Evolutionary conservation across 2,113 vertebrate species (phyloP).

Genomic region (Madoqua kirkii): DNA sequence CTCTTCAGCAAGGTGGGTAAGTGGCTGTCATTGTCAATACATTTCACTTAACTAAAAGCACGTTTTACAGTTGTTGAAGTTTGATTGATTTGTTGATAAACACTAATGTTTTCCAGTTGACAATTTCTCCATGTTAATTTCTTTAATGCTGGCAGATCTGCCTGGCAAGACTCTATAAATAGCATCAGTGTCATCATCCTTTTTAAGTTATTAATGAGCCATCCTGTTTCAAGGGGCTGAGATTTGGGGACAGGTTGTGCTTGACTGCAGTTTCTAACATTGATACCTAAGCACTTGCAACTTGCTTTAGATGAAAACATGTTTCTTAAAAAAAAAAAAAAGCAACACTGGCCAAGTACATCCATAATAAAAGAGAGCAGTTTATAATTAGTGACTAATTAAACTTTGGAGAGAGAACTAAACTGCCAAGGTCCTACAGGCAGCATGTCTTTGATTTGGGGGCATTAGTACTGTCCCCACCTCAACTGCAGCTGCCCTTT

Average conservation of each 20-base stretch:
- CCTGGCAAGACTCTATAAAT: conserved; percentile 84
- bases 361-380: conserved; percentile 72
- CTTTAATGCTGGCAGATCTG: conserved; percentile 83
- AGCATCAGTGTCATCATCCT: conserved; percentile 82
- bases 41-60: conserved; percentile 84
- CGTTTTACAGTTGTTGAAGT: conserved; percentile 83
- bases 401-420: conserved; percentile 63
- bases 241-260: conserved; percentile 83
- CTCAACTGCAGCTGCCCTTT: conserved; percentile 39
- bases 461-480: not conserved
- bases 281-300: conserved; percentile 81
- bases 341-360: conserved; percentile 51
- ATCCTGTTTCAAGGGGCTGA: conserved; percentile 82
- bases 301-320: conserved; percentile 70
- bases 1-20: conserved; percentile 65
- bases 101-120: conserved; percentile 86
- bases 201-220: conserved; percentile 89
- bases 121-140: conserved; percentile 87
- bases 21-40: conserved; percentile 76
- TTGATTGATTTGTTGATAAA: conserved; percentile 90
- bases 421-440: not conserved
- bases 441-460: conserved; percentile 60
- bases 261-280: conserved; percentile 84
- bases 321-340: conserved; percentile 56
- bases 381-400: conserved; percentile 77